phyloP scores from a whole-genome alignment of 2,888 invertebrate genomes.

The Lasioglossum figueresi region DNA sequence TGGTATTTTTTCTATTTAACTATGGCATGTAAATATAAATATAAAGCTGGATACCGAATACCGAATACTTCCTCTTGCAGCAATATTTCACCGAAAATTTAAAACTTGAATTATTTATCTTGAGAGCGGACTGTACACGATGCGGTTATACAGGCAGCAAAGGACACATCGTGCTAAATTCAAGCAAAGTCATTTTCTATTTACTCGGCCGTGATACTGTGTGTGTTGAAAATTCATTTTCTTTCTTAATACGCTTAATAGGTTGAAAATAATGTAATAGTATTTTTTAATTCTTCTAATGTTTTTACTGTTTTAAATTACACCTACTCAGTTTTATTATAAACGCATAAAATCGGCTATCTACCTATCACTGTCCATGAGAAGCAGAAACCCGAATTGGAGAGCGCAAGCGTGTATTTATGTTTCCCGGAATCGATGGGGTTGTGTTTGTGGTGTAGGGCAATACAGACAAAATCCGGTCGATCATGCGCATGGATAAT shows the following conservation, averaged over 20 bases:
- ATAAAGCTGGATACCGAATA: too few species aligned
- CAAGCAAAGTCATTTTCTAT: not conserved
- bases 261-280: too few species aligned
- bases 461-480: constrained; percentile 24
- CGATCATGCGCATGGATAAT: constrained; percentile 58
- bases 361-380: not conserved
- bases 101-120: not conserved
- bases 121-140: not conserved
- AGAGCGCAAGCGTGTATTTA: constrained; percentile 63
- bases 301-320: too few species aligned
- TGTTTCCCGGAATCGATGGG: constrained; percentile 66
- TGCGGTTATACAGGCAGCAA: too few species aligned
- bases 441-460: constrained; percentile 42
- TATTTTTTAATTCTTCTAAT: too few species aligned
- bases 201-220: not conserved
- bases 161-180: not conserved
- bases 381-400: constrained; percentile 34
- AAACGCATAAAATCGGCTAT: too few species aligned
- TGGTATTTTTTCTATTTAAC: not conserved
- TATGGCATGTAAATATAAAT: too few species aligned
- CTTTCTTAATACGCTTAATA: too few species aligned
- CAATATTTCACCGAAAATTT: not conserved
- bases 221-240: too few species aligned
- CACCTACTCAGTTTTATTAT: too few species aligned
- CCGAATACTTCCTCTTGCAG: not conserved